These are phyloP conservation scores for Latrodectus geometricus DNA, from an alignment of 1,140 invertebrate species.

Conservation along the genomic window DNA sequence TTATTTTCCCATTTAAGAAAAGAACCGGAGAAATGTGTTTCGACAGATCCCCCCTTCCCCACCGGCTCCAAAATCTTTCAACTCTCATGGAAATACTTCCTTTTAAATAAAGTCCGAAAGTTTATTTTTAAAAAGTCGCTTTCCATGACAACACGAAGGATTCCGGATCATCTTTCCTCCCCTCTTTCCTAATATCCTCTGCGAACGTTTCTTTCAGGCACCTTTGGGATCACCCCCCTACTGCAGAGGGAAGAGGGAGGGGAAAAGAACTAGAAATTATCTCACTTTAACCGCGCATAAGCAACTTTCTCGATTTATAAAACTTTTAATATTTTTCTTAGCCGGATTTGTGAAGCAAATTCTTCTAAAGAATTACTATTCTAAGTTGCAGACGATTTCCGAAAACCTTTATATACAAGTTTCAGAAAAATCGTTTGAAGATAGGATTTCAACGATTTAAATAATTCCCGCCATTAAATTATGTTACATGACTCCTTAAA, in stretches of 20 bases:
- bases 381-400: too few relatives aligned
- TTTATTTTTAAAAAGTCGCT: slow-evolving; percentile 45
- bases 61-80: slow-evolving; percentile 32
- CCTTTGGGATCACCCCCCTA: background rate
- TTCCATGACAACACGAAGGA: background rate
- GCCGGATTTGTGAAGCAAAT: too few relatives aligned
- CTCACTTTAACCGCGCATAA: slow-evolving; percentile 47
- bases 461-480: too few relatives aligned
- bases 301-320: background rate
- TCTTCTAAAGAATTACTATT: too few relatives aligned
- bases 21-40: background rate
- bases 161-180: background rate
- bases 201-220: background rate
- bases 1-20: background rate
- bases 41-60: background rate
- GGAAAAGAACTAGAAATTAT: slow-evolving; percentile 25
- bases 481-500: too few relatives aligned
- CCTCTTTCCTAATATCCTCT: background rate
- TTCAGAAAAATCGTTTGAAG: too few relatives aligned
- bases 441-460: too few relatives aligned
- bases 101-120: slow-evolving; percentile 43
- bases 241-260: background rate
- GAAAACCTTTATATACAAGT: too few relatives aligned
- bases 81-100: slow-evolving; percentile 21
- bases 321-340: too few relatives aligned